Evolutionary conservation across 2,113 vertebrate genomes (phyloP).

Genomic region (Pimephales promelas): DNA sequence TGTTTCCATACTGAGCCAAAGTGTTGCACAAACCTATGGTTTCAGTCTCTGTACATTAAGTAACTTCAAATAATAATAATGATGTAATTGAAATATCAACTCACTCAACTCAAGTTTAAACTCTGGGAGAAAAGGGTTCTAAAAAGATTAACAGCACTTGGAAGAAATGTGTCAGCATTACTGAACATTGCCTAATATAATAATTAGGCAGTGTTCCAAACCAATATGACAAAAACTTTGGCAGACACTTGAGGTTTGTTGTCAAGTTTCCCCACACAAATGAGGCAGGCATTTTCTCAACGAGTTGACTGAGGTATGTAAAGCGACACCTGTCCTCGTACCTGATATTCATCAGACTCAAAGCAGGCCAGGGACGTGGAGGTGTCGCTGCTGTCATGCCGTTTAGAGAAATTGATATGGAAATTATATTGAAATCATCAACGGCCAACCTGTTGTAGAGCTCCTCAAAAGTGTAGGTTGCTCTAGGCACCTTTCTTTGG

Average conservation of each 20-base stretch:
- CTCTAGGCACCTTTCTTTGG: background rate
- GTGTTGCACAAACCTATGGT: background rate
- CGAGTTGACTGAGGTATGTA: conserved; percentile 21
- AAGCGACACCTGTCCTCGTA: conserved; percentile 27
- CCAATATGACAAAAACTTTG: background rate
- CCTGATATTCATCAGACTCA: conserved; percentile 23
- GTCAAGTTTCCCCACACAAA: conserved; percentile 11
- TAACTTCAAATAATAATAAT: background rate
- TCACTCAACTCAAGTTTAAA: too few species aligned
- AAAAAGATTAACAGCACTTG: background rate
- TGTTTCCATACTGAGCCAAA: background rate
- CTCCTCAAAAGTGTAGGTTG: conserved; percentile 25
- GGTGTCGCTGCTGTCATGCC: conserved; percentile 12
- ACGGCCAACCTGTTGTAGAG: conserved; percentile 20
- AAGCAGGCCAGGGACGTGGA: background rate
- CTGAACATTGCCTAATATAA: background rate
- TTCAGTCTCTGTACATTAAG: background rate
- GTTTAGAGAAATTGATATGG: conserved; percentile 27
- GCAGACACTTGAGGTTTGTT: background rate
- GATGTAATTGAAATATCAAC: background rate
- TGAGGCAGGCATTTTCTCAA: conserved; percentile 9
- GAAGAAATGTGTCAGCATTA: background rate
- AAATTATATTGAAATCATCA: conserved; percentile 47
- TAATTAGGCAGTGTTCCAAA: background rate
- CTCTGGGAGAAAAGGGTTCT: too few species aligned